Evolutionary conservation across 2,888 invertebrate species (phyloP).

Genomic region (Neuroscelio doddi): DNA sequence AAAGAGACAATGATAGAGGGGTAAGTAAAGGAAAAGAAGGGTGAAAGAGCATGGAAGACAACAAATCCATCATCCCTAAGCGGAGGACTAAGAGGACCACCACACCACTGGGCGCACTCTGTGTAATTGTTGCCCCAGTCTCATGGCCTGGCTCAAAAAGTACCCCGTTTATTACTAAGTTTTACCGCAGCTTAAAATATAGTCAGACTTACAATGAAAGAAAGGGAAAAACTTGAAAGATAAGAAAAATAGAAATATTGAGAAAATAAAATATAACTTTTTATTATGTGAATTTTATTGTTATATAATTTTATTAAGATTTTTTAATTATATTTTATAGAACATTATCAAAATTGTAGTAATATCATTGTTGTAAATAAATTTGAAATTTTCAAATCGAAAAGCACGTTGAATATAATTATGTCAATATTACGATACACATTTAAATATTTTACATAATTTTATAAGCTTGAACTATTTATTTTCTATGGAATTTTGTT

Average conservation of each 20-base stretch:
- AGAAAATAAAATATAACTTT: too few species aligned
- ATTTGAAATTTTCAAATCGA: too few species aligned
- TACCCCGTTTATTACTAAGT: conserved; percentile 59
- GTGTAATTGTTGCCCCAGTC: conserved; percentile 63
- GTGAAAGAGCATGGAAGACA: conserved; percentile 56
- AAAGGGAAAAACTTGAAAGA: conserved; percentile 39
- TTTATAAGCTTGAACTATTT: too few species aligned
- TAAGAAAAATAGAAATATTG: conserved; percentile 26
- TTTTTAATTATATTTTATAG: too few species aligned
- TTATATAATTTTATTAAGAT: too few species aligned
- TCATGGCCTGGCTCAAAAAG: conserved; percentile 60
- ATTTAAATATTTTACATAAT: too few species aligned
- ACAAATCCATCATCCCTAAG: conserved; percentile 61
- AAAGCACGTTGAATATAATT: too few species aligned
- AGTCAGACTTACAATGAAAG: conserved; percentile 46
- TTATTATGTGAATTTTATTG: too few species aligned
- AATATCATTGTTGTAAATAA: too few species aligned
- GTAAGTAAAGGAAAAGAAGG: conserved; percentile 27
- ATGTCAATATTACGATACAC: too few species aligned
- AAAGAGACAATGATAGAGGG: conserved; percentile 36
- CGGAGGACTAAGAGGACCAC: conserved; percentile 58
- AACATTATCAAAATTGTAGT: too few species aligned
- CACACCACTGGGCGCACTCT: conserved; percentile 62
- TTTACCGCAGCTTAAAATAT: conserved; percentile 61
- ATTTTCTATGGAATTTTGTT: too few species aligned